phyloP scores from a whole-genome alignment of 2,797 vertebrate genomes.

The Cheirogaleus major region DNA sequence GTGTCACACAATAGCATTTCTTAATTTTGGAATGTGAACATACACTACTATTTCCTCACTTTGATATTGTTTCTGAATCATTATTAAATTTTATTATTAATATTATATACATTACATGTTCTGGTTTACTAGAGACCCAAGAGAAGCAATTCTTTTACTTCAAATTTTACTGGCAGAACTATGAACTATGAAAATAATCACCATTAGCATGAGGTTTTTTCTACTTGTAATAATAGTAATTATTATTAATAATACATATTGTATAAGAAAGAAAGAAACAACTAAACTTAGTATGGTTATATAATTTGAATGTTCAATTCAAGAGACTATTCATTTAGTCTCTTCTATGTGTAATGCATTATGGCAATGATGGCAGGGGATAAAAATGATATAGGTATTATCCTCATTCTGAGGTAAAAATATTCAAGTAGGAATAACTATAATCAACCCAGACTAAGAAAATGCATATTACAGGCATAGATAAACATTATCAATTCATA shows the following conservation, averaged over 20 bases:
- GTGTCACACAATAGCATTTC: background rate
- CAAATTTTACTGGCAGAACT: conserved; percentile 54
- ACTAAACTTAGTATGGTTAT: background rate
- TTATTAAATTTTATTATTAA: conserved; percentile 40
- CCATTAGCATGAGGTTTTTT: background rate
- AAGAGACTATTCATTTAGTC: background rate
- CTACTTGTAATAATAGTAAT: conserved; percentile 48
- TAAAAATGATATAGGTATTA: conserved; percentile 27
- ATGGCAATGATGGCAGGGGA: background rate
- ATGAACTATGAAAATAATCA: conserved; percentile 63
- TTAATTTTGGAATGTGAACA: conserved; percentile 28
- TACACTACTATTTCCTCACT: background rate
- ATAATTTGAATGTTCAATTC: background rate
- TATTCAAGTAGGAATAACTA: background rate
- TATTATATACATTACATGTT: conserved; percentile 28
- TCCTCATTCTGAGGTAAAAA: background rate
- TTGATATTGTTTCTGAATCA: conserved; percentile 26
- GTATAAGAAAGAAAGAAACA: background rate
- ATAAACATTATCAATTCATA: background rate
- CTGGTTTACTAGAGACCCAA: background rate
- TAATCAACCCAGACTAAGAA: background rate
- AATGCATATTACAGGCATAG: background rate
- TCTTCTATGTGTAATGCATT: background rate
- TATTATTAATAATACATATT: conserved; percentile 60
- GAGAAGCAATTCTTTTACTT: conserved; percentile 56